Base-by-base conservation (phyloP, 2,113 vertebrate genomes). In the Misgurnus mizolepis region DNA sequence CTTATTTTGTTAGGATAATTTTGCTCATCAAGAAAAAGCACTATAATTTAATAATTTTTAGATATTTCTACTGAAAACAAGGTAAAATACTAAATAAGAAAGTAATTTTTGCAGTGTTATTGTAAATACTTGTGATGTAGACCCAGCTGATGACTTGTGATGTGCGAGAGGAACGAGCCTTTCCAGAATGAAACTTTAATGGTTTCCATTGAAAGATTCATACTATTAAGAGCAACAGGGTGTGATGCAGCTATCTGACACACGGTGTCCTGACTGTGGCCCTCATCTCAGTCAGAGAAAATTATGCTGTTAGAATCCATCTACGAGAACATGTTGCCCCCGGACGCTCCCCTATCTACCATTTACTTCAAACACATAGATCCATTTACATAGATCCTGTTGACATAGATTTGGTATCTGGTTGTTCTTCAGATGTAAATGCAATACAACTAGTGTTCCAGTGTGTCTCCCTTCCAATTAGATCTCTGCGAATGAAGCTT, bases 201-300 rank as follows among this genome's bases (percentile, higher is more conserved):
- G 76, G 61, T 56, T 10, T 7, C 41, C 17, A 41, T 71, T 79
- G 62, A 82, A 82, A 79, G 50, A 78, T 79, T 82, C 49, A 79
- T 58, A 61, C 58, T 70, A 27, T 73, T 73, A 72, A 41, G 43
- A 61, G 50, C 40, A 45, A 9, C 34, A 45, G 60, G 39, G 61
- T 45, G 67, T 72, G 67, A 65, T 67, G 66, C 1, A 4, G 67
- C n/a, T 4, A 60, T 55, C 69, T 73, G 6, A 58, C 22, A 22
- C 62, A 56, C 47, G 43, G 60, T 74, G 71, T 75, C 22, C 60
- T 49, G 58, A 75, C 45, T 3, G 18, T 1, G 2, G 4, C 53
- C 53, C 53, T 41, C 17, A 4, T 14, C 41, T 74, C 17, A 73
- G 6, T 22, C 40, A 27, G 72, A 6, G 41, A 74, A 58, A 72